phyloP scores from a whole-genome alignment of 2,797 vertebrate species.

The Sebastes paucispinis region DNA sequence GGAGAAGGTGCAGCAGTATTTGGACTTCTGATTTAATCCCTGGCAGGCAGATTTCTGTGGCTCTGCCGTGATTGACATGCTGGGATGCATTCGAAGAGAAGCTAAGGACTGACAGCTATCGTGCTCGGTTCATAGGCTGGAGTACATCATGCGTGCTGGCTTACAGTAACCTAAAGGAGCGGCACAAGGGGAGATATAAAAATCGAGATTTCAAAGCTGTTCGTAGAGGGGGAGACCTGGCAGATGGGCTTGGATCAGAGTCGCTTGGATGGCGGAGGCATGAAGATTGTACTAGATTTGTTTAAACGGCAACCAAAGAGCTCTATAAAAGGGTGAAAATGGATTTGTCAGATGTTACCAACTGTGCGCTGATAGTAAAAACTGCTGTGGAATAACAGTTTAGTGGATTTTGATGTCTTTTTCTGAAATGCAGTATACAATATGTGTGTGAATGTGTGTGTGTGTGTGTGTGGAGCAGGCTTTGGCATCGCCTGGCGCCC shows the following conservation, averaged over 20 bases:
- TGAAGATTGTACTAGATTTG: constrained; percentile 9
- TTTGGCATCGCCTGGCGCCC: constrained; percentile 21
- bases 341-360: constrained; percentile 34
- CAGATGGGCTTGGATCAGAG: constrained; percentile 24
- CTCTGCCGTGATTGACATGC: background rate
- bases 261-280: background rate
- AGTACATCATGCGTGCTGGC: constrained; percentile 22
- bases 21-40: background rate
- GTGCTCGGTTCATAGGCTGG: background rate
- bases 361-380: background rate
- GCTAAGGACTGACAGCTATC: constrained; percentile 30
- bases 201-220: constrained; percentile 1
- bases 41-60: background rate
- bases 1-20: background rate
- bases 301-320: constrained; percentile 16
- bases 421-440: background rate
- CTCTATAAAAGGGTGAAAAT: constrained; percentile 27
- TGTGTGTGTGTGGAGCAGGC: background rate
- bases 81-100: background rate
- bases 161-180: constrained; percentile 32
- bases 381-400: background rate
- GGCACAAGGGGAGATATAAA: constrained; percentile 6
- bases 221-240: constrained; percentile 1
- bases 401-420: constrained; percentile 1
- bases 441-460: background rate